Evolutionary conservation across 53 echinoderm and acorn worm species (phyloP).

Genomic region (Echinarachnius parma): DNA sequence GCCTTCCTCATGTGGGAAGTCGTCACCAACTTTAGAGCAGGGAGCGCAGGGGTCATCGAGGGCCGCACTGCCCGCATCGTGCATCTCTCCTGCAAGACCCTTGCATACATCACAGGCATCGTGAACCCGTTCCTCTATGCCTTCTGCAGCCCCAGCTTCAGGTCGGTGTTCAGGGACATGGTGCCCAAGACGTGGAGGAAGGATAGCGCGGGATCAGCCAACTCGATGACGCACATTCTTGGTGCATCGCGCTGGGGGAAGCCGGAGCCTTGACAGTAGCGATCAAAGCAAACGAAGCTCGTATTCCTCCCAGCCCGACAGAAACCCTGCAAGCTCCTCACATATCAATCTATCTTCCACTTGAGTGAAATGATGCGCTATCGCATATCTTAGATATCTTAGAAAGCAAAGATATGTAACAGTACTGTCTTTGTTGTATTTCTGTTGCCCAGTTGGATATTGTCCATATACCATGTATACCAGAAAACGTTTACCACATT

Average conservation of each 20-base stretch:
- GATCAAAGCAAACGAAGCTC: neutral
- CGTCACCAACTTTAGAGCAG: neutral
- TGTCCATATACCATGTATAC: too few relatives aligned
- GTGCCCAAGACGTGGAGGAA: conserved; percentile 22
- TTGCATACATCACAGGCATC: conserved; percentile 30
- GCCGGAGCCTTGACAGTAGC: too few relatives aligned
- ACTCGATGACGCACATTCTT: conserved; percentile 12
- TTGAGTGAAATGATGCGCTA: too few relatives aligned
- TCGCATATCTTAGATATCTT: too few relatives aligned
- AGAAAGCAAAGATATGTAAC: too few relatives aligned
- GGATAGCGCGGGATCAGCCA: neutral
- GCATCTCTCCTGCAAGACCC: conserved; percentile 34
- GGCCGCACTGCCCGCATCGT: conserved; percentile 18
- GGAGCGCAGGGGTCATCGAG: neutral
- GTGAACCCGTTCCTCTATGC: conserved; percentile 39
- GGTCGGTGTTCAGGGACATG: conserved; percentile 13
- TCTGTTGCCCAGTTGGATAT: too few relatives aligned
- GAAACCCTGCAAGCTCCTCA: too few relatives aligned
- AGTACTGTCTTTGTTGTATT: too few relatives aligned
- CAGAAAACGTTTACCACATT: too few relatives aligned
- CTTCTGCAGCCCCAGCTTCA: conserved; percentile 41
- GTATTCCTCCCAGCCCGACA: neutral
- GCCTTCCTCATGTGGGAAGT: conserved; percentile 28
- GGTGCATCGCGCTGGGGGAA: neutral
- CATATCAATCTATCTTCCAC: too few relatives aligned